Evolutionary conservation across 2,797 vertebrate species (phyloP).

Genomic region (Choloepus didactylus): DNA sequence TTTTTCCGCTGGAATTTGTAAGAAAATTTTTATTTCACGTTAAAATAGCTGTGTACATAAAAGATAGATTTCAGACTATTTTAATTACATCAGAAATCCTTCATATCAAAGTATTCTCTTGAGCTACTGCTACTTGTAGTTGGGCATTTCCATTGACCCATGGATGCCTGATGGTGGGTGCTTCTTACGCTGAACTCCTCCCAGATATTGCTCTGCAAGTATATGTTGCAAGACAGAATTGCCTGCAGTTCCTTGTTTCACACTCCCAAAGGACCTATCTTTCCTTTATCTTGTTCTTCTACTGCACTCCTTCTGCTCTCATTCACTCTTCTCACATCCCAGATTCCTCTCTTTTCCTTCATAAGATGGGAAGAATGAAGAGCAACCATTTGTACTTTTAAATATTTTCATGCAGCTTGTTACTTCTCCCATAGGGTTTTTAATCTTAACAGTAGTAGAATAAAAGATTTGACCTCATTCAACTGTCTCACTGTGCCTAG

Average conservation of each 20-base stretch:
- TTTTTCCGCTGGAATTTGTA: constrained; percentile 56
- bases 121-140: neutral
- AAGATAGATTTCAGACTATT: neutral
- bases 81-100: constrained; percentile 21
- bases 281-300: neutral
- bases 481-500: neutral
- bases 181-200: neutral
- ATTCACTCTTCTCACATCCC: neutral
- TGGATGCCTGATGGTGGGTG: neutral
- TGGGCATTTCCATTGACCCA: neutral
- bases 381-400: neutral
- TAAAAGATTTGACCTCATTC: constrained; percentile 34
- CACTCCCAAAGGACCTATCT: neutral
- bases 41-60: constrained; percentile 54
- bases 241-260: neutral
- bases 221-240: neutral
- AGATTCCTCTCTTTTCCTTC: neutral
- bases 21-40: constrained; percentile 47
- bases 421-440: constrained; percentile 24
- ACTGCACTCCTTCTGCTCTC: neutral
- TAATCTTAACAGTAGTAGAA: neutral
- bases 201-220: neutral
- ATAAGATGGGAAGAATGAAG: constrained; percentile 31
- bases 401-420: constrained; percentile 24
- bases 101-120: neutral